Base-by-base conservation (phyloP, 2,888 invertebrate genomes). In the Nipponacmea schrenckii region DNA sequence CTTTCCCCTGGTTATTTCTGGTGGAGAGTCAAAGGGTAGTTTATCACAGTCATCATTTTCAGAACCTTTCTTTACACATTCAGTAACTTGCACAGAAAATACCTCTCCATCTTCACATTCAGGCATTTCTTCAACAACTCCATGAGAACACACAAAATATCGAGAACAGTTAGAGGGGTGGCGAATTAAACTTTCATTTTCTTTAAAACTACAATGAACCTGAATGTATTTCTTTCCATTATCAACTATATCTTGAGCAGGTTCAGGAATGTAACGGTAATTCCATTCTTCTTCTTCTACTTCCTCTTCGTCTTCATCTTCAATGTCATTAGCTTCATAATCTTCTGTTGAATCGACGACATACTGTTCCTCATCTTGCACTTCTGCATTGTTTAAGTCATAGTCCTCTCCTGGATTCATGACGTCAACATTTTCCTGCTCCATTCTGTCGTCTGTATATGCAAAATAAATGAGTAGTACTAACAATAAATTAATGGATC, bases 111-210 rank as follows among this genome's bases (percentile, higher is more conserved):
- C 39, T 1, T 45, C 26, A 63, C 73, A 73, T n/a, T 67, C 67
- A 27, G 39, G 31, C 64, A 69, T 63, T 62, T 73, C 73, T 39
- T 27, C 62, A 44, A 68, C 68, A 46, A 70, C 68, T 12, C 73
- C 73, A 20, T 65, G 62, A 15, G 68, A 27, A 46, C 73, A 73
- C 15, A 63, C 48, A 63, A 73, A 73, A 62, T 70, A 70, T 24
- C 73, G 67, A 64, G 70, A 70, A 39, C 73, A 73, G 50, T 73
- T 73, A 5, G 68, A 63, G 24, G 73, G 73, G n/a, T 73, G 73
- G 2, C 73, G 68, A n/a, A 73, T 48, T 70, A 70, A 73, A 12
- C 64, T 66, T 45, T 65, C 64, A 27, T 31, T 62, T 24, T 65
- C 24, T 20, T 67, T 56, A 14, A 56, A 56, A 56, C 56, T 56